Base-by-base conservation (phyloP, 37 sponge, comb jelly and placozoan genomes). In the Dysidea cf. avara region DNA sequence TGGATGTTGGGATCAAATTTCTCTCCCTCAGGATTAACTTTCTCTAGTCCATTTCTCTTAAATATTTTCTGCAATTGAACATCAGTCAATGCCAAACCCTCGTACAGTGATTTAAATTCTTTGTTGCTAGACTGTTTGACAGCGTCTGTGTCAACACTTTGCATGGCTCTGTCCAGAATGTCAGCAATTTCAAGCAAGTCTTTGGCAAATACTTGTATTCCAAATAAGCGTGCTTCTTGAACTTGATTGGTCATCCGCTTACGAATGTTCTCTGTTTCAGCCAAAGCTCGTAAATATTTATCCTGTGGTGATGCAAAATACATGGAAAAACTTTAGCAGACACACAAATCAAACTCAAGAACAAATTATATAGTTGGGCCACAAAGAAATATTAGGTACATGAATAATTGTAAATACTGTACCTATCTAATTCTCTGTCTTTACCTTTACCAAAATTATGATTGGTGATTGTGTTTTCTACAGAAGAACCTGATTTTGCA, bases 121-220 rank as follows among this genome's bases (percentile, higher is more conserved):
- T 52, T 48, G 56, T 93, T 93, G 21, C 53, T 68, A 1, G 24
- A 60, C 22, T 76, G 68, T 22, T 86, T 64, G 3, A 81, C 34
- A 40, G 86, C 73, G 4, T 64, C 58, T 29, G 49, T 35, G 16
- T 79, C 47, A 0, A 89, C 90, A 80, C 92, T 97, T 21, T 84
- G 85, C 9, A 71, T 62, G 29, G 99, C 99, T 53, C 81, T 86
- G 43, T 94, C 88, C 46, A 98, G 72, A 26, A 88, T 72, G 68
- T 98, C 99, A 24, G 99, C 96, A 17, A 95, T 90, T 31, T 85
- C 87, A 16, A 98, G 58, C 20, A 98, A 39, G 53, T 98, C 96
- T 54, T 80, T 79, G 21, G 99, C 68, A 36, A 98, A 98, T 17
- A 43, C 74, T 54, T 98, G 99, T 35, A 94, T 92, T 9, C 92